Evolutionary conservation across 2,113 vertebrate species (phyloP), one percentile per base, ranked within the genome.

Genomic region (Pteropus alecto): DNA sequence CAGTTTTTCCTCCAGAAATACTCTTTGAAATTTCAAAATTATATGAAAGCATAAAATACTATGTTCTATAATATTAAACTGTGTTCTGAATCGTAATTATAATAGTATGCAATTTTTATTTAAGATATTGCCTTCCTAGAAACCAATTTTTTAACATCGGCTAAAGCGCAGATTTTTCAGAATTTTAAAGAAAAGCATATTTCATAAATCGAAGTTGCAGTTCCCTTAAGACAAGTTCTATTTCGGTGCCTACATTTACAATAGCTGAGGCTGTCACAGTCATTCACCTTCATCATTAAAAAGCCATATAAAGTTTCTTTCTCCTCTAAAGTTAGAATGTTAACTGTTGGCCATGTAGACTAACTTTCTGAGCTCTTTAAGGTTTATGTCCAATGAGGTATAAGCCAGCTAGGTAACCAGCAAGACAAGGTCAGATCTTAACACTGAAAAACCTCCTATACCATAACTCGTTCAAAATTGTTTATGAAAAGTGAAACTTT

Each of bases 281-380:
- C 93, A 70, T 56, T 96, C 77, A 93, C 77, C 91, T 89, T 97
- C 96, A 93, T 97, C 97, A 96, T 97, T 97, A 95, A 95, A 96
- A 81, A 90, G 86, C 15, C 71, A 87, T 38, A 93, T 10, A 94
- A 93, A 93, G 87, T 95, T 95, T 28, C n/a, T 67, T 95, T 93
- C 76, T 93, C 87, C 81, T 95, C 92, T 90, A 94, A 96, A 94
- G 70, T 96, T 92, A 68, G 54, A 78, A 71, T 90, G 60, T 65
- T 63, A 76, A 93, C 16, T 60, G n/a, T 89, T 78, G 51, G 54
- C 54, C 76, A 93, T 94, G 41, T 60, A 78, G 46, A 48, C 54
- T 61, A n/a, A 90, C 90, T 94, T 95, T 46, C 87, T 63, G 58
- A 95, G 48, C 63, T 43, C 51, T 48, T 90, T 60, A 46, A 46